Conservation (phyloP, 37 sponge, comb jelly and placozoan genomes). For the Beroe forskalii region DNA sequence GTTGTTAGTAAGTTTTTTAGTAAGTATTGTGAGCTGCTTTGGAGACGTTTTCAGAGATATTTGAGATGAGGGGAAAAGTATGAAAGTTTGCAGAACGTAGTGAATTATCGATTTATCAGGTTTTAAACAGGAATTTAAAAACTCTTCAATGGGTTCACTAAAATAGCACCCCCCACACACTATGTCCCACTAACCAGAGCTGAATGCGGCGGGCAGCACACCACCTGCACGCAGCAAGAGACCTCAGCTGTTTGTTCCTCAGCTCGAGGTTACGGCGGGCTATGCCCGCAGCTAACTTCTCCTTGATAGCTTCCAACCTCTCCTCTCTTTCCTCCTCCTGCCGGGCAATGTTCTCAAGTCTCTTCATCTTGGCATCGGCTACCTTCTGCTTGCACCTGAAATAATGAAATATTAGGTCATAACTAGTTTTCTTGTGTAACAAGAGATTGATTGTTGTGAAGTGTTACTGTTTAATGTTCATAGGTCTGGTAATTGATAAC, state of each 20-base stretch:
- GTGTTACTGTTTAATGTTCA: too few relatives aligned
- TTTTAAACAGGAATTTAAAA: too few relatives aligned
- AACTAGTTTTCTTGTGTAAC: too few relatives aligned
- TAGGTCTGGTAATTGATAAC: too few relatives aligned
- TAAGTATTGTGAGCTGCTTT: too few relatives aligned
- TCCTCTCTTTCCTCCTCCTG: conserved; percentile 2
- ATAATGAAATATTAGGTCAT: too few relatives aligned
- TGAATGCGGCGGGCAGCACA: conserved; percentile 23
- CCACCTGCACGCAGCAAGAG: conserved; percentile 33
- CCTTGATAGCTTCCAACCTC: background rate
- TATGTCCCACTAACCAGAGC: too few relatives aligned
- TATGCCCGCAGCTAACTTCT: conserved; percentile 45
- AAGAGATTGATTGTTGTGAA: too few relatives aligned
- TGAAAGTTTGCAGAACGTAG: background rate
- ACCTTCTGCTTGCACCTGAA: conserved; percentile 44
- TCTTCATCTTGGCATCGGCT: conserved; percentile 25
- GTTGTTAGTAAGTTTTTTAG: too few relatives aligned
- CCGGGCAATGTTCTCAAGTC: conserved; percentile 6
- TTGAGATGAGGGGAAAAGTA: too few relatives aligned
- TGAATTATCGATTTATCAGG: background rate
- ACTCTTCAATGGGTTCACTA: too few relatives aligned
- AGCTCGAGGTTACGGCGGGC: conserved; percentile 1
- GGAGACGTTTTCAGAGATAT: too few relatives aligned
- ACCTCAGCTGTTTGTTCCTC: conserved; percentile 29
- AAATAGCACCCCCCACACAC: background rate